These are phyloP conservation scores for Gnatocerus cornutus DNA, from an alignment of 2,888 invertebrate species.

Conservation along the genomic window DNA sequence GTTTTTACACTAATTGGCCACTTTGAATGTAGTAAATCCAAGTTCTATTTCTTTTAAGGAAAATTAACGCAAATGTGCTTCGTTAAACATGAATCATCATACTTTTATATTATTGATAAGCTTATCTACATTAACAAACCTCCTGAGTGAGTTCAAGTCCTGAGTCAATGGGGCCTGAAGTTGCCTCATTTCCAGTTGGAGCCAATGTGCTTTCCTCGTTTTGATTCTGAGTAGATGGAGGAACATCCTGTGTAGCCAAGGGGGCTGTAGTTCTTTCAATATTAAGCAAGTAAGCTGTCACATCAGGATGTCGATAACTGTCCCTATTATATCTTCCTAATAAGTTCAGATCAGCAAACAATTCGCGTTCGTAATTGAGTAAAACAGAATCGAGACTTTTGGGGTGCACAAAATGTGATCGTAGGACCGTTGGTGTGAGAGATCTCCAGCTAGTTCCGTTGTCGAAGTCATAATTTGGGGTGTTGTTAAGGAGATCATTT, in stretches of 20 bases:
- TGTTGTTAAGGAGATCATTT: slow-evolving; percentile 70
- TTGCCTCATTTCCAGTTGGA: slow-evolving; percentile 28
- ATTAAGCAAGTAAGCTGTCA: slow-evolving; percentile 78
- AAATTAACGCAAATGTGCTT: not conserved
- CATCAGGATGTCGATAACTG: slow-evolving; percentile 72
- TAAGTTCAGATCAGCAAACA: slow-evolving; percentile 83
- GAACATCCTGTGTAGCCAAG: slow-evolving; percentile 47
- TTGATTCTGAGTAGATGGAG: slow-evolving; percentile 33
- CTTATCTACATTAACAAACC: slow-evolving; percentile 55
- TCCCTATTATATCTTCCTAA: slow-evolving; percentile 78
- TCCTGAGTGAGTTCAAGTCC: slow-evolving; percentile 65
- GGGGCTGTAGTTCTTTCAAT: slow-evolving; percentile 68
- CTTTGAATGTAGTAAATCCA: not conserved
- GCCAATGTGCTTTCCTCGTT: slow-evolving; percentile 18
- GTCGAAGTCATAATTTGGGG: slow-evolving; percentile 72
- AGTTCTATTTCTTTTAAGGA: not conserved
- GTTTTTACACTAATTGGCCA: slow-evolving; percentile 21
- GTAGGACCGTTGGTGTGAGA: slow-evolving; percentile 74
- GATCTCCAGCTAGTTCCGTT: slow-evolving; percentile 82
- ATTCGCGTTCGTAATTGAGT: slow-evolving; percentile 81
- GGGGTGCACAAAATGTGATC: slow-evolving; percentile 80
- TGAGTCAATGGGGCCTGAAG: slow-evolving; percentile 38
- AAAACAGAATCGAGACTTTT: slow-evolving; percentile 82
- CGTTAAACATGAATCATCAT: not conserved
- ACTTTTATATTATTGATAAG: slow-evolving; percentile 6